Evolutionary conservation across 2,888 invertebrate species (phyloP), one percentile per base, ranked within the genome.

Genomic region (Melipona bicolor): DNA sequence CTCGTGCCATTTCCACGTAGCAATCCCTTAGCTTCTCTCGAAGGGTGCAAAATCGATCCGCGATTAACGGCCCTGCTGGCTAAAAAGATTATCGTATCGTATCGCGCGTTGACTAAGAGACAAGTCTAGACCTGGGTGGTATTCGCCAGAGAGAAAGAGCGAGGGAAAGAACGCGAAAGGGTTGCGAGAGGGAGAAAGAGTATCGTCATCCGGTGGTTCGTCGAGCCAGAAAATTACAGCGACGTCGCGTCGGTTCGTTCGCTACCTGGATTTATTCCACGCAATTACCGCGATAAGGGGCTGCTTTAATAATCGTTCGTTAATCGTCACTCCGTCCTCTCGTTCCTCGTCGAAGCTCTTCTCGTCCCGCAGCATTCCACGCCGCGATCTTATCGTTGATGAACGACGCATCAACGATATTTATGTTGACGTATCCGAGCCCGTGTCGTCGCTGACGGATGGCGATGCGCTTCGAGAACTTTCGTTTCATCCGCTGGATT

Each of bases 221-320:
- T 71, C 87, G 83, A 86, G 84, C 78, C 83, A 85, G 89, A 90
- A 90, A 90, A 90, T 90, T 90, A 75, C 90, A 80, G 77, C 77
- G 70, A 68, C 85, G 67, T 70, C 79, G 80, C 70, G 80, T 77
- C 84, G 70, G 80, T 79, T 87, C 81, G 77, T 52, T 85, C 81
- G 80, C 79, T 78, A 71, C 74, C 84, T 87, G 85, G 91, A 93
- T 92, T 93, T 92, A 93, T 93, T 91, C 91, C 90, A 87, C 85
- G 90, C 91, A 92, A 93, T 93, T 93, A 92, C 89, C 87, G 76
- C 90, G 92, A 92, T 92, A 91, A 93, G 88, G 85, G 90, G 89
- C 87, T 83, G 85, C 86, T 88, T 92, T 92, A 91, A 93, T 93
- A 92, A 93, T 92, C 90, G 91, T 91, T 89, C 91, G 92, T 92